A percentile compares a stretch with the other conserved stretches of the same genome.
Conservation (phyloP, 2,113 vertebrate species). For the Shinisaurus crocodilurus region DNA sequence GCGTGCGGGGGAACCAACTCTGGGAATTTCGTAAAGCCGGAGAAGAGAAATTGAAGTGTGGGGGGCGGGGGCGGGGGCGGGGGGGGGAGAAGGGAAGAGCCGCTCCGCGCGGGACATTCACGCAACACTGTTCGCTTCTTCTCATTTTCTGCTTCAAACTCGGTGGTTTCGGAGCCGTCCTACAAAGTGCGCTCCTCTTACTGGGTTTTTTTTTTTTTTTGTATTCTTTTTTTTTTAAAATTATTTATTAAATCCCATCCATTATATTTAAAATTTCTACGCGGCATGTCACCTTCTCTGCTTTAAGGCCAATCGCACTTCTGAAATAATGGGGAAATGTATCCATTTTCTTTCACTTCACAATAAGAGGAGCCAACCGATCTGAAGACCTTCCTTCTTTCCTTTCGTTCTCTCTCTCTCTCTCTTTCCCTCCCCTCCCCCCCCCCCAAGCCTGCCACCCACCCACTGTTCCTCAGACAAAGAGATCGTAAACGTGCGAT, state of each 20-base stretch:
- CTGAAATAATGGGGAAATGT: not conserved
- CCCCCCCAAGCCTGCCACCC: conserved; percentile 75
- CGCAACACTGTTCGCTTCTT: not conserved
- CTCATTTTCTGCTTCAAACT: not conserved
- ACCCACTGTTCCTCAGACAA: conserved; percentile 85
- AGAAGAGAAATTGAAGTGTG: not conserved
- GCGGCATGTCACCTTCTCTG: not conserved
- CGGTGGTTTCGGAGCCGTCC: not conserved
- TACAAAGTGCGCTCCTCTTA: not conserved
- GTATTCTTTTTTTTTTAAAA: not conserved
- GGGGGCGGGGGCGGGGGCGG: not conserved
- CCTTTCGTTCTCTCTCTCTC: conserved; percentile 27
- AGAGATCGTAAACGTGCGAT: conserved; percentile 75
- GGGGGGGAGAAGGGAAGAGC: no score
- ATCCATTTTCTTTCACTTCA: not conserved
- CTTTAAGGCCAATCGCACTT: not conserved
- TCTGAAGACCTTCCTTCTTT: conserved; percentile 58
- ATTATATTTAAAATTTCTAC: not conserved
- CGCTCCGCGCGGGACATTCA: no score
- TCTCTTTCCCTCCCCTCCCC: conserved; percentile 30
- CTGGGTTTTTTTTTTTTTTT: not conserved
- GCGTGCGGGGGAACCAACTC: not conserved
- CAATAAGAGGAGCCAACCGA: conserved; percentile 76
- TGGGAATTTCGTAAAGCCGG: not conserved
- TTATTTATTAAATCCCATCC: not conserved